Percentiles rank a stretch among this genome's conserved stretches.
Evolutionary conservation across 2,797 vertebrate species (phyloP).

Genomic region (Carapus acus): DNA sequence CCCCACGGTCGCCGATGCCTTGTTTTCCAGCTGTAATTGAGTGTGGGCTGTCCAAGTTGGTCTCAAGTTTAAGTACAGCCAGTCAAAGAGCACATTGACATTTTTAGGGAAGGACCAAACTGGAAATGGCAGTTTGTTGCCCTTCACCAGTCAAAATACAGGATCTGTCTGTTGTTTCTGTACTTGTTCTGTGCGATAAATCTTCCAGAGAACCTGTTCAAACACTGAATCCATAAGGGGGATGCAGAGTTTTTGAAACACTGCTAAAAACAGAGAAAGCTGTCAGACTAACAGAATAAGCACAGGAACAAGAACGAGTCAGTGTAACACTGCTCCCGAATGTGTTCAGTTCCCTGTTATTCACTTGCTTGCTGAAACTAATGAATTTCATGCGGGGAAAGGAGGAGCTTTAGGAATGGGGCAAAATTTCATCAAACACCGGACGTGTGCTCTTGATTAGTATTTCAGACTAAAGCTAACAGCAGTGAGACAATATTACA

Average conservation of each 20-base stretch:
- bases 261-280: constrained; percentile 28
- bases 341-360: constrained; percentile 42
- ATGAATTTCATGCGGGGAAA: constrained; percentile 52
- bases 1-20: constrained; percentile 60
- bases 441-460: constrained; percentile 67
- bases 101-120: constrained; percentile 31
- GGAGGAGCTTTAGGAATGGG: constrained; percentile 65
- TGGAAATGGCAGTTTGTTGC: constrained; percentile 17
- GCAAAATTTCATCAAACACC: constrained; percentile 67
- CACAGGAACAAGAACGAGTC: constrained; percentile 33
- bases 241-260: constrained; percentile 23
- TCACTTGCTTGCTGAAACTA: constrained; percentile 48
- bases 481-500: constrained; percentile 67
- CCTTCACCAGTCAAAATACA: constrained; percentile 62
- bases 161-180: constrained; percentile 26
- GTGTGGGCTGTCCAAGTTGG: constrained; percentile 25
- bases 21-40: constrained; percentile 28
- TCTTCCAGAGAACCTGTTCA: constrained; percentile 25
- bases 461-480: constrained; percentile 65
- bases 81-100: too few species aligned
- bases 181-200: constrained; percentile 38
- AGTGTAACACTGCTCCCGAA: constrained; percentile 42
- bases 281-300: constrained; percentile 48
- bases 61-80: constrained; percentile 46
- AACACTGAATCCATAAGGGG: constrained; percentile 23